A percentile compares a stretch with the other conserved stretches of the same genome.
Evolutionary conservation across 2,113 vertebrate genomes (phyloP).

Genomic region (Ariopsis seemanni): DNA sequence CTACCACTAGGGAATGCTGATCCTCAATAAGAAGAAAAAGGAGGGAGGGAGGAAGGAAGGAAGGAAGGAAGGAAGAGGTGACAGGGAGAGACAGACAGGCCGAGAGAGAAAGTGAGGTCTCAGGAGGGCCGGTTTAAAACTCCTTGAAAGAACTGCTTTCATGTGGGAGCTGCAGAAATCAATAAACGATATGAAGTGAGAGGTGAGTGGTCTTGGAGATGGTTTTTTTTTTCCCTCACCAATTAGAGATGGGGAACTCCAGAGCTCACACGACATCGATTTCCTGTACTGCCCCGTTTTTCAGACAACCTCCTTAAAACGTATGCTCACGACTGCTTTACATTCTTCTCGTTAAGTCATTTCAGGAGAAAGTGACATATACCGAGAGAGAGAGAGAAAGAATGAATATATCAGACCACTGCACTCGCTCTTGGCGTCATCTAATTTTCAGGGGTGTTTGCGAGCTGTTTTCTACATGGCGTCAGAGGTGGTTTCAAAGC

Average conservation of each 20-base stretch:
- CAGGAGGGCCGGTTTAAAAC: constrained; percentile 50
- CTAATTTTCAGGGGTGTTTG: background rate
- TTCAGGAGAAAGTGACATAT: background rate
- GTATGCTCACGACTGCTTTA: constrained; percentile 19
- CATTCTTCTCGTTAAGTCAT: background rate
- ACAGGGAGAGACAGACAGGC: background rate
- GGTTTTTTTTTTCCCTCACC: constrained; percentile 13
- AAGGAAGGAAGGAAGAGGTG: no score
- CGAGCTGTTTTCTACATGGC: background rate
- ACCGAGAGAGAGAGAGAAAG: background rate
- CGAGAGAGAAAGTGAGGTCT: constrained; percentile 23
- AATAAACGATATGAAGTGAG: constrained; percentile 50
- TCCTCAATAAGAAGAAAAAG: constrained; percentile 16
- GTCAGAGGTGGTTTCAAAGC: background rate
- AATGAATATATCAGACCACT: background rate
- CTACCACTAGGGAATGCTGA: background rate
- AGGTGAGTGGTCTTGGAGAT: constrained; percentile 37
- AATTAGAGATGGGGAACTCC: constrained; percentile 31
- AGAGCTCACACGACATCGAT: constrained; percentile 38
- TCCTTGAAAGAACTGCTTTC: constrained; percentile 49
- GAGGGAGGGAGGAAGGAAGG: background rate
- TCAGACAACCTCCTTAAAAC: constrained; percentile 21
- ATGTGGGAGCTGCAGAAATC: constrained; percentile 50
- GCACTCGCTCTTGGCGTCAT: background rate
- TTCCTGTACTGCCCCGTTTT: constrained; percentile 26